phyloP scores from a whole-genome alignment of 1,140 invertebrate genomes.

The Papilio dardanus region DNA sequence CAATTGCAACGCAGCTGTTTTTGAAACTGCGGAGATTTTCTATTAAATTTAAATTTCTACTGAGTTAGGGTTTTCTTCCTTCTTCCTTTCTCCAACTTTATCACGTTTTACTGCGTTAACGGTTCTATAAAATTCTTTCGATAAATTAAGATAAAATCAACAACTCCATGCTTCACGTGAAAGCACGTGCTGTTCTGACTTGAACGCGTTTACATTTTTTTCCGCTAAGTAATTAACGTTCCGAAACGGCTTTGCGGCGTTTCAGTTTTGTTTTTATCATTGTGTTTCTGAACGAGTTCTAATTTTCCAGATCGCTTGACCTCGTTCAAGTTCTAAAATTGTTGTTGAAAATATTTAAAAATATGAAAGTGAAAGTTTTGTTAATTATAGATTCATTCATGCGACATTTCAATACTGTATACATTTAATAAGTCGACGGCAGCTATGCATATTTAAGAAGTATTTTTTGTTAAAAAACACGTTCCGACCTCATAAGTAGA shows the following conservation, averaged over 20 bases:
- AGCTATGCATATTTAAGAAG: no score
- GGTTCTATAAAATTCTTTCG: neutral
- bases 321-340: neutral
- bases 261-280: conserved; percentile 20
- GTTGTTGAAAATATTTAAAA: neutral
- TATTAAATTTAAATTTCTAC: neutral
- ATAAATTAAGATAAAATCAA: neutral
- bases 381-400: conserved; percentile 1
- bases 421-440: no score
- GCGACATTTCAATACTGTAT: no score
- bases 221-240: conserved; percentile 18
- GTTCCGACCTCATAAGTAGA: no score
- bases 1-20: neutral
- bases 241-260: conserved; percentile 14
- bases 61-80: neutral
- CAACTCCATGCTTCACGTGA: conserved; percentile 1
- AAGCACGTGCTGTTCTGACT: conserved; percentile 8
- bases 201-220: conserved; percentile 17
- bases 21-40: neutral
- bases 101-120: neutral
- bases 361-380: neutral
- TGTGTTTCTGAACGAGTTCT: conserved; percentile 15
- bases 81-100: neutral
- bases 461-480: no score
- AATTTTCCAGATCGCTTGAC: conserved; percentile 22